Evolutionary conservation across 2,113 vertebrate genomes (phyloP).

Genomic region (Diadophis punctatus): DNA sequence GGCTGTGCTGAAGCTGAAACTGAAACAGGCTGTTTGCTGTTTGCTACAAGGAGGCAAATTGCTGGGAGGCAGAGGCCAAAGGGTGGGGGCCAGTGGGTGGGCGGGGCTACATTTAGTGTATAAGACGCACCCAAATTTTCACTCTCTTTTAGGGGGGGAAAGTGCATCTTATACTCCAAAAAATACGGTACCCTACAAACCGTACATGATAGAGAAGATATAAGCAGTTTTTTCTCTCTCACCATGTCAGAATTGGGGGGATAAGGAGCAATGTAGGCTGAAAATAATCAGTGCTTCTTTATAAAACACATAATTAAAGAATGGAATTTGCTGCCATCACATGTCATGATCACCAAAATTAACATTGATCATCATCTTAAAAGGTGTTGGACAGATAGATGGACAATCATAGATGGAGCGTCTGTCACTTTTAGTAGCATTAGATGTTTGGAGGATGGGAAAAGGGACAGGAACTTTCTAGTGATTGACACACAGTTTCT

Average conservation of each 20-base stretch:
- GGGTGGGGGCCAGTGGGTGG: too few species aligned
- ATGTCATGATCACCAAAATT: neutral
- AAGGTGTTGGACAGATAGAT: neutral
- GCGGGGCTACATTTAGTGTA: too few species aligned
- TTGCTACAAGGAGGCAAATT: too few species aligned
- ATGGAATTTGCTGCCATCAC: neutral
- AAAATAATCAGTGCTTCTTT: neutral
- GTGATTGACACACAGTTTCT: neutral
- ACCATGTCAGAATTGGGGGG: neutral
- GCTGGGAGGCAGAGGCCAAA: too few species aligned
- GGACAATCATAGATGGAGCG: neutral
- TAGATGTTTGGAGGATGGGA: neutral
- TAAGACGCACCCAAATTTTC: too few species aligned
- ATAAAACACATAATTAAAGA: neutral
- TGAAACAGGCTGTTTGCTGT: too few species aligned
- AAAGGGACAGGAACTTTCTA: neutral
- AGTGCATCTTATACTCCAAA: too few species aligned
- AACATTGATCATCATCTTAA: neutral
- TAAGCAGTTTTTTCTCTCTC: neutral
- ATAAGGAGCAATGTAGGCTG: neutral
- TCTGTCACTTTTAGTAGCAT: neutral
- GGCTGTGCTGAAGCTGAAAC: too few species aligned
- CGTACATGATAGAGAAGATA: neutral
- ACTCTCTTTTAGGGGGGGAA: too few species aligned
- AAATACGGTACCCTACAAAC: neutral